phyloP scores from a whole-genome alignment of 2,113 vertebrate genomes.

The Ameiurus melas region DNA sequence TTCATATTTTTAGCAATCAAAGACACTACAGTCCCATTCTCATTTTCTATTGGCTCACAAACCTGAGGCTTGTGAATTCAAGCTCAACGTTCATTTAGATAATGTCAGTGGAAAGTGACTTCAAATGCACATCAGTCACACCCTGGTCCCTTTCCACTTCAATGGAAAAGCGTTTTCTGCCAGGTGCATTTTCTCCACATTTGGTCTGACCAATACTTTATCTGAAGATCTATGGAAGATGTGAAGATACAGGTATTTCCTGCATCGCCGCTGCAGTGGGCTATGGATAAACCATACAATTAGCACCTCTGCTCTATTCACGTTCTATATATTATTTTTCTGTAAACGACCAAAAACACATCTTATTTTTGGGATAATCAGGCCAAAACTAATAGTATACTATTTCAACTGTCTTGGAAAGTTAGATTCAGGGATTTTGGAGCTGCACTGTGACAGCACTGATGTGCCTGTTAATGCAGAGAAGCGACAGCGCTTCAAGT shows the following conservation, averaged over 20 bases:
- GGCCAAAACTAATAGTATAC: neutral
- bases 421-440: neutral
- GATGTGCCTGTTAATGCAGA: constrained; percentile 18
- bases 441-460: constrained; percentile 9
- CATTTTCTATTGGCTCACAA: neutral
- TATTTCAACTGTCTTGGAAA: neutral
- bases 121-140: neutral
- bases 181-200: neutral
- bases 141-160: neutral
- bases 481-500: neutral
- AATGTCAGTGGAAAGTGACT: neutral
- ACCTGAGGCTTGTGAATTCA: neutral
- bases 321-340: neutral
- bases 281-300: neutral
- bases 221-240: neutral
- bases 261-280: neutral
- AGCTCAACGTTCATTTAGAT: neutral
- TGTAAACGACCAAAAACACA: neutral
- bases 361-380: neutral
- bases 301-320: neutral
- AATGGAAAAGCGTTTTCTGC: neutral
- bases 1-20: neutral
- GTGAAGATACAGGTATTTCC: neutral
- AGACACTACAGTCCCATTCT: neutral
- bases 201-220: neutral